phyloP scores from a whole-genome alignment of 2,113 vertebrate species.

The Corythoichthys haematopterus region DNA sequence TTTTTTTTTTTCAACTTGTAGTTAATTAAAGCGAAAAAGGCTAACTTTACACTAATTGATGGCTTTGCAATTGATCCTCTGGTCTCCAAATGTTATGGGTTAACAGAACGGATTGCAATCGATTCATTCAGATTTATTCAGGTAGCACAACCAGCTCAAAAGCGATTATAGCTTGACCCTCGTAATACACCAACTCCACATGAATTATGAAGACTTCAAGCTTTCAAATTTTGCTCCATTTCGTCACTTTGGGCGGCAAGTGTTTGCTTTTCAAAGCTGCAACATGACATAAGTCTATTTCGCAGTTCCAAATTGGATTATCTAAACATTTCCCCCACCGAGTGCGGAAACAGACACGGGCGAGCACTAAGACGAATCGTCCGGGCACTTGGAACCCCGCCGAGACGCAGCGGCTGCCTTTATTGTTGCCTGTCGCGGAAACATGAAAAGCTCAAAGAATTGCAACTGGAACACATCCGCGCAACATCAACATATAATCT shows the following conservation, averaged over 20 bases:
- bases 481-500: conserved; percentile 3
- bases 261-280: conserved; percentile 10
- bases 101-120: conserved; percentile 15
- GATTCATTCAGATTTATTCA: neutral
- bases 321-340: conserved; percentile 32
- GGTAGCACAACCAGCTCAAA: neutral
- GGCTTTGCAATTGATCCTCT: neutral
- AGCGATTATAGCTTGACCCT: conserved; percentile 14
- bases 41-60: neutral
- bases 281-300: conserved; percentile 44
- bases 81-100: conserved; percentile 19
- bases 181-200: neutral
- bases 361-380: conserved; percentile 36
- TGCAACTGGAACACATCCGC: conserved; percentile 1
- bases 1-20: neutral
- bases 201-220: neutral
- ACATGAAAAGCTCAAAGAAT: conserved; percentile 19
- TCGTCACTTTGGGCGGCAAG: neutral
- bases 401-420: conserved; percentile 45
- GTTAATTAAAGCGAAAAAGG: neutral
- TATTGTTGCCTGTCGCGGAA: conserved; percentile 21
- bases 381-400: conserved; percentile 49
- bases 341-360: conserved; percentile 33
- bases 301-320: conserved; percentile 52
- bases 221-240: neutral